These are phyloP conservation scores for Hydrozoanthus tunicans DNA, from an alignment of 64 coral and sea anemone species.

Conservation along the genomic window DNA sequence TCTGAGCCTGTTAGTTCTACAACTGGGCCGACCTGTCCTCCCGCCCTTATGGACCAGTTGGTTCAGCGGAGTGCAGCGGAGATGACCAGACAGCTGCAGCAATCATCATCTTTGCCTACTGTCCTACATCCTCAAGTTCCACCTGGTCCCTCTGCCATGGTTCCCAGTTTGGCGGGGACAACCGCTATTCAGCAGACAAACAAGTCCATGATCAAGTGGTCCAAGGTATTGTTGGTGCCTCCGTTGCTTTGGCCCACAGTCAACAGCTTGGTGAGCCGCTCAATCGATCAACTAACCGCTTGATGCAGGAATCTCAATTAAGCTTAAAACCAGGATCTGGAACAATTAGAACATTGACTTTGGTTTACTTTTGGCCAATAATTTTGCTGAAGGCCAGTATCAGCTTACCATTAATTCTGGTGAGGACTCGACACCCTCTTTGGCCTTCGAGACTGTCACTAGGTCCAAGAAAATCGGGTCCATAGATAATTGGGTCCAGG, in stretches of 20 bases:
- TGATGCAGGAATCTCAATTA: conserved; percentile 24
- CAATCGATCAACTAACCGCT: conserved; percentile 33
- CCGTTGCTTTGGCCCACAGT: neutral
- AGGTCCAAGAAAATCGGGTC: conserved; percentile 28
- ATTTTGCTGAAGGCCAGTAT: neutral
- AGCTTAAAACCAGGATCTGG: conserved; percentile 60
- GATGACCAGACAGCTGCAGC: neutral
- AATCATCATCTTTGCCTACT: neutral
- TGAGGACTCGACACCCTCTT: neutral
- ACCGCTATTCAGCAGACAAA: neutral
- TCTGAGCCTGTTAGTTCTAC: too few relatives aligned
- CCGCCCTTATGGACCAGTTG: too few relatives aligned
- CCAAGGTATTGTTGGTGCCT: neutral
- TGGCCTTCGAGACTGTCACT: conserved; percentile 31
- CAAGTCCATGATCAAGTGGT: too few relatives aligned
- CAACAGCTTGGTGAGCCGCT: neutral
- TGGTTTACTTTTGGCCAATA: conserved; percentile 46
- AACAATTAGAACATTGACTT: conserved; percentile 59
- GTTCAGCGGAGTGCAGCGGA: too few relatives aligned
- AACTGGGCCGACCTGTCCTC: too few relatives aligned
- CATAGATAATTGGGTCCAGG: conserved; percentile 20
- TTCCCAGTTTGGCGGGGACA: neutral
- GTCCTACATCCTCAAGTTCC: neutral
- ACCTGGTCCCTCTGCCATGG: neutral
- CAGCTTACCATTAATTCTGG: conserved; percentile 28